Conservation (phyloP, 2,797 vertebrate genomes). For the Buphagus erythrorhynchus region DNA sequence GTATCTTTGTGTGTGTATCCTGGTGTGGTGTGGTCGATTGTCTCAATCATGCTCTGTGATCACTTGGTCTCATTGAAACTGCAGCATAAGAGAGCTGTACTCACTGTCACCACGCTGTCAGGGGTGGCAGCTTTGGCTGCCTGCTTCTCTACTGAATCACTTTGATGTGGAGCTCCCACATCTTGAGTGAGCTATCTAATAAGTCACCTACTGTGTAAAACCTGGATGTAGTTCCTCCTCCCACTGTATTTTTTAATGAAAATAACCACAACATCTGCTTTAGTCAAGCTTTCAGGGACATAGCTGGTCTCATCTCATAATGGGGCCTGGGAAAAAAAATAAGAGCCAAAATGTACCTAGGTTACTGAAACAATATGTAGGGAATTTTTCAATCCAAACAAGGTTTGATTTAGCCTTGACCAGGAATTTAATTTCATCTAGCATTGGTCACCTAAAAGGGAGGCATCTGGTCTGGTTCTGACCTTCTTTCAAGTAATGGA, state of each 20-base stretch:
- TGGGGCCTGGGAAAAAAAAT: neutral
- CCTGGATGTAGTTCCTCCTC: neutral
- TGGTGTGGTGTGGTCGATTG: neutral
- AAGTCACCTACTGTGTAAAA: slow-evolving; percentile 38
- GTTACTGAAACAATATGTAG: neutral
- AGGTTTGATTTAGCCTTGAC: neutral
- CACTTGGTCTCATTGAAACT: neutral
- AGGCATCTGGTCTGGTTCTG: neutral
- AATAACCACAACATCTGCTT: neutral
- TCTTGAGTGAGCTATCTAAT: neutral
- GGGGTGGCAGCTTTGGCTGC: neutral
- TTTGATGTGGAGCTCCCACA: slow-evolving; percentile 13
- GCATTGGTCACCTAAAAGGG: neutral
- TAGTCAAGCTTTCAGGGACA: neutral
- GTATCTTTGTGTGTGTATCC: neutral
- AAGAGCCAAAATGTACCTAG: neutral
- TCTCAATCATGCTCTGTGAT: neutral
- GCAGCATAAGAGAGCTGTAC: neutral
- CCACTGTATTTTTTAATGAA: slow-evolving; percentile 28
- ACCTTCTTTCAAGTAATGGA: neutral
- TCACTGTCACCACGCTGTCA: neutral
- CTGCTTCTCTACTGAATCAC: neutral
- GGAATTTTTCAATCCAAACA: neutral
- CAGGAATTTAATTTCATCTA: neutral
- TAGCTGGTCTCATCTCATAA: neutral